These are phyloP conservation scores for Gisinianus flammeolus DNA, from an alignment of 2,888 invertebrate genomes.

Conservation along the genomic window DNA sequence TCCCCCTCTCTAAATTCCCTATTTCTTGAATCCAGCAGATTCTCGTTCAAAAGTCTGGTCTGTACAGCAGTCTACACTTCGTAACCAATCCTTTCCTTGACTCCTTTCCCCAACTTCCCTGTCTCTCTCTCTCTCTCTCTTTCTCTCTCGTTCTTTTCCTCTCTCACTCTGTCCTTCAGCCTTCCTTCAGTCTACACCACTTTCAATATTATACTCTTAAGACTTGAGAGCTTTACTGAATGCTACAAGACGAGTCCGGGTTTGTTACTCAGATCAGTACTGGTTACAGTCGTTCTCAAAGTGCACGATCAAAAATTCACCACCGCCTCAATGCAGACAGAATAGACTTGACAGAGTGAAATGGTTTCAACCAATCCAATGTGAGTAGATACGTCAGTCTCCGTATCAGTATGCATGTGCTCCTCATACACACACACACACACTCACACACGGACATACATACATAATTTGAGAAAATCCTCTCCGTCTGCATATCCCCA, in stretches of 20 bases:
- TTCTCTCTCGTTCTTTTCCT: too few species aligned
- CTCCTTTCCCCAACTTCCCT: too few species aligned
- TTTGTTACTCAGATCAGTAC: neutral
- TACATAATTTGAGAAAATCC: neutral
- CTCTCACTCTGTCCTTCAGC: neutral
- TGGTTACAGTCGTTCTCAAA: neutral
- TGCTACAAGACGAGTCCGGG: neutral
- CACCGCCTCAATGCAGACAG: neutral
- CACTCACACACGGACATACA: neutral
- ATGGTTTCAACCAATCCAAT: neutral
- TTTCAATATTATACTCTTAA: neutral
- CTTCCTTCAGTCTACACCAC: neutral
- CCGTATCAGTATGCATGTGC: neutral
- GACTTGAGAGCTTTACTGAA: neutral
- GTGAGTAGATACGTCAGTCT: neutral
- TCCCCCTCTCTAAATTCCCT: neutral
- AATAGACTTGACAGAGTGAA: neutral
- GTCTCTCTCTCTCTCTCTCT: too few species aligned
- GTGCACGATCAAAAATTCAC: slow-evolving; percentile 23
- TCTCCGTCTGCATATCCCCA: neutral
- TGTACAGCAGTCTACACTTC: neutral
- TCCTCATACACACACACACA: too few species aligned
- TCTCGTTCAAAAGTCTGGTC: neutral
- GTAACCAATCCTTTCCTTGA: too few species aligned
- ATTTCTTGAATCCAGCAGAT: neutral